Evolutionary conservation across 2,113 vertebrate genomes (phyloP), one percentile per base, ranked within the genome.

Genomic region (Anguilla rostrata): DNA sequence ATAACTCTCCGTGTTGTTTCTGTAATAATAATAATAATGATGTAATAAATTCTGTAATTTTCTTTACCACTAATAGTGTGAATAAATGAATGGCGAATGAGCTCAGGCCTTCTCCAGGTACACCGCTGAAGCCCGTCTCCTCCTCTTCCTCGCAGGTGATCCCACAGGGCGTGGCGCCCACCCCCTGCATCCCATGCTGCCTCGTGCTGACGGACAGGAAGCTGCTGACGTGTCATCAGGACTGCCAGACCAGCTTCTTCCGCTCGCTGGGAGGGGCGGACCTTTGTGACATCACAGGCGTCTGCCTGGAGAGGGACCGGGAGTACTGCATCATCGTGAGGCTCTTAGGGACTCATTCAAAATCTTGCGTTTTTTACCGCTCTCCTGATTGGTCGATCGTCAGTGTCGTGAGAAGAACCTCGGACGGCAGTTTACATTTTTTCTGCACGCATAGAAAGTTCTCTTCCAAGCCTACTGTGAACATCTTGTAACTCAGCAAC

Each of bases 191-290:
- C 89, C 97, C 98, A 15, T 98, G 98, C 93, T 99, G 98, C 93
- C 94, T 99, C 9, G 98, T 99, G 87, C 89, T 99, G 89, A 98
- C 98, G 0, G 94, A 96, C 0, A 90, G 92, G 87, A 96, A 95
- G 92, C 92, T 95, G 89, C 96, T 99, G 88, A 99, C 97, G 0
- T 99, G 98, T 91, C 98, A 99, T 0, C 97, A 99, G 94, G 98
- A 99, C 84, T 99, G 98, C 90, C 98, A 99, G 95, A 99, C 98
- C 2, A 97, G 97, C 92, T 99, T 99, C 94, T 99, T 99, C 93
- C 97, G 98, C 88, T 98, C 97, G 0, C 95, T 99, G 85, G 97
- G 97, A 91, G 94, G 93, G 0, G 92, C 88, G 0, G 94, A 96
- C 40, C 93, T 99, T 88, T 93, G 91, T 0, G 95, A 98, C 11